Conservation (phyloP, 2,888 invertebrate genomes). For the Prosapia bicincta region DNA sequence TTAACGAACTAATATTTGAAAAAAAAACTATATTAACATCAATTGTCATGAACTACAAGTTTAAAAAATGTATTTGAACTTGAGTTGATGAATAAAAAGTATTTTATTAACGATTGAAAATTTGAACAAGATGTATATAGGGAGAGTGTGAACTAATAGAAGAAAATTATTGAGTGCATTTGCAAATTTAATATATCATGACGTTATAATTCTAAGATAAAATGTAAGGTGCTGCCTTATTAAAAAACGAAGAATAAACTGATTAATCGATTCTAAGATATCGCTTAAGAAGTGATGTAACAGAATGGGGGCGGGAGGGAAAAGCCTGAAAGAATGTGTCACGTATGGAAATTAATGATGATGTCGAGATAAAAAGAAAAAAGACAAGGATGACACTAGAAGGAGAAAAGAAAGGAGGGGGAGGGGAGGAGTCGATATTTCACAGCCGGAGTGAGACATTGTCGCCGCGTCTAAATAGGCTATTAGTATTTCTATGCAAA, state of each 20-base stretch:
- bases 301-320: background rate
- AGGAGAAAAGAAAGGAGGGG: constrained; percentile 9
- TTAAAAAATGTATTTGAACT: no score
- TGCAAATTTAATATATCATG: no score
- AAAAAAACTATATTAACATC: no score
- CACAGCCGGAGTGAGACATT: constrained; percentile 26
- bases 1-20: no score
- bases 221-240: no score
- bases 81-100: no score
- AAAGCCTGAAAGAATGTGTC: constrained; percentile 7
- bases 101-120: no score
- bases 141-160: no score
- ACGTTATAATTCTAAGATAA: no score
- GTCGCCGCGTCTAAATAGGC: constrained; percentile 30
- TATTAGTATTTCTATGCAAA: constrained; percentile 33
- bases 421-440: constrained; percentile 24
- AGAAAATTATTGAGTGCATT: no score
- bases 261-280: background rate
- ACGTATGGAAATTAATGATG: constrained; percentile 24
- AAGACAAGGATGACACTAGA: constrained; percentile 10
- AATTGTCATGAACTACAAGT: no score
- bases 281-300: background rate
- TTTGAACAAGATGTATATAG: no score
- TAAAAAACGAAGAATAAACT: background rate
- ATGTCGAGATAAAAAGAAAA: constrained; percentile 24